These are phyloP conservation scores for Mohoua ochrocephala DNA, from an alignment of 2,113 vertebrate genomes.

Conservation along the genomic window DNA sequence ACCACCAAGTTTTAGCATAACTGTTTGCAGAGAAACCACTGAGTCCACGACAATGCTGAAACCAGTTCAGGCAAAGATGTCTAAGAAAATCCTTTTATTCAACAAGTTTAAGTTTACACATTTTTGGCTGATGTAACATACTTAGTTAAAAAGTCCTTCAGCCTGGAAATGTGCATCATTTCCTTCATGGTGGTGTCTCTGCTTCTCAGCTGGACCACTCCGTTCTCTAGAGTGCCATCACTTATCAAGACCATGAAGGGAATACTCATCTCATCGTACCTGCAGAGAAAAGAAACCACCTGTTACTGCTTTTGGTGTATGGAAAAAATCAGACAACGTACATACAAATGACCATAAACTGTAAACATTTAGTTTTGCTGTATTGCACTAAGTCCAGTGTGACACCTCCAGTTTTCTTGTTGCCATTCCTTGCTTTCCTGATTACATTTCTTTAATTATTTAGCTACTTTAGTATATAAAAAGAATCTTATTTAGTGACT, in stretches of 20 bases:
- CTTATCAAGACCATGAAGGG: conserved; percentile 84
- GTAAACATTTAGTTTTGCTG: not conserved
- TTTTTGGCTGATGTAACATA: conserved; percentile 81
- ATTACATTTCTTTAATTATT: not conserved
- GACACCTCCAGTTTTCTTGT: not conserved
- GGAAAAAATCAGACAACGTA: not conserved
- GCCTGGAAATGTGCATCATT: conserved; percentile 90
- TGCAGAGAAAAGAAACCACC: conserved; percentile 43
- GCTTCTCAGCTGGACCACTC: conserved; percentile 86
- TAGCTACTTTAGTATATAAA: not conserved
- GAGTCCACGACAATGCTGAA: accelerated
- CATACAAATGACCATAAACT: not conserved
- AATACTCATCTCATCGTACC: conserved; percentile 96
- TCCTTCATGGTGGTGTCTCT: conserved; percentile 92
- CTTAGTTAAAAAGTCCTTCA: conserved; percentile 82
- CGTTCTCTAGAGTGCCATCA: conserved; percentile 87
- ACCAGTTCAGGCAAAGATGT: not conserved
- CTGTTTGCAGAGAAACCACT: not conserved
- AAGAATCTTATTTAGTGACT: not conserved
- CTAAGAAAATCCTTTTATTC: conserved; percentile 61
- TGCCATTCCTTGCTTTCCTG: not conserved
- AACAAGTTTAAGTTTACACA: conserved; percentile 14
- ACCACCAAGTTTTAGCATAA: not conserved
- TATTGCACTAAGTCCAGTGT: not conserved
- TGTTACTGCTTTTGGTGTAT: not conserved